Evolutionary conservation across 2,888 invertebrate genomes (phyloP).

Genomic region (Branchipolynoe longqiensis): DNA sequence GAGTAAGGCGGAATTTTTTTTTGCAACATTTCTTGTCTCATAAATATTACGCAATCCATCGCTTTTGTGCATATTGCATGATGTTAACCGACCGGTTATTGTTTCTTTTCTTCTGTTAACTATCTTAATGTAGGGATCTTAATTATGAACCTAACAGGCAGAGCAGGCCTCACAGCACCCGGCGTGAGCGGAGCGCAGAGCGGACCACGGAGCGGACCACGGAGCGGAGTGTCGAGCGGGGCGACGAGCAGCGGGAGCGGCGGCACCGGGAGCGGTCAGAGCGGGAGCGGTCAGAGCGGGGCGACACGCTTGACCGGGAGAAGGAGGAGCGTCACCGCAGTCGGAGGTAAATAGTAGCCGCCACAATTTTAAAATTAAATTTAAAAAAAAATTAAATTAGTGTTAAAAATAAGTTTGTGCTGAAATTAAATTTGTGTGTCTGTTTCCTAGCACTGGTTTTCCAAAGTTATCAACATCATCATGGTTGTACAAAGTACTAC

Average conservation of each 20-base stretch:
- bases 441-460: no score
- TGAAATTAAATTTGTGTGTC: no score
- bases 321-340: conserved; percentile 33
- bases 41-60: not conserved
- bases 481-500: no score
- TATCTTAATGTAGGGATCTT: conserved; percentile 28
- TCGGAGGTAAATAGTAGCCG: not conserved
- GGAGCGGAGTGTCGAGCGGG: conserved; percentile 69
- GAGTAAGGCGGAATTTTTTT: no score
- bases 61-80: conserved; percentile 33
- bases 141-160: conserved; percentile 55
- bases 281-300: conserved; percentile 66
- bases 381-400: no score
- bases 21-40: no score
- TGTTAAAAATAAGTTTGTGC: no score
- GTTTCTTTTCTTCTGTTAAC: conserved; percentile 20
- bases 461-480: no score
- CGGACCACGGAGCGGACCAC: conserved; percentile 64
- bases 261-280: conserved; percentile 58
- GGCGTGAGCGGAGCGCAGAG: conserved; percentile 20
- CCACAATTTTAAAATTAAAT: no score
- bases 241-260: conserved; percentile 49
- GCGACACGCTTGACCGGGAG: conserved; percentile 65
- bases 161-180: conserved; percentile 42
- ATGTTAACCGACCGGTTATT: not conserved